A percentile compares a stretch with the other conserved stretches of the same genome.
phyloP scores from a whole-genome alignment of 2,113 vertebrate species.

The Scophthalmus maximus region DNA sequence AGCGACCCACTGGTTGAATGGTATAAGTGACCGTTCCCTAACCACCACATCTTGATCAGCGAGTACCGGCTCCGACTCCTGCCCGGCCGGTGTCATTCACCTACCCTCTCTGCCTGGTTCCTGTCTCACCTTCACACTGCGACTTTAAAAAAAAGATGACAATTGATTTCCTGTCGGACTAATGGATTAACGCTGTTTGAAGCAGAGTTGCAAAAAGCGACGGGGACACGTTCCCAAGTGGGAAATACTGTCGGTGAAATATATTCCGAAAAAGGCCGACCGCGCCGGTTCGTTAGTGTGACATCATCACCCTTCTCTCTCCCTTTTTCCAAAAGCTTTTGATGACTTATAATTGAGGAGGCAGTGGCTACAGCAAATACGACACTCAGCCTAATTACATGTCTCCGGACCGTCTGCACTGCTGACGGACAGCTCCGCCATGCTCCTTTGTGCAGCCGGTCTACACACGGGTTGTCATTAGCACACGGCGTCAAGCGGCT shows the following conservation, averaged over 20 bases:
- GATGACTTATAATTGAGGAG: conserved; percentile 30
- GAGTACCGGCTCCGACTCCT: too few species aligned
- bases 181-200: too few species aligned
- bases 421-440: conserved; percentile 11
- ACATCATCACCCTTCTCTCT: conserved; percentile 2
- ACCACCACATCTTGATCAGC: too few species aligned
- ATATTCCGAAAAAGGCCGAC: background rate
- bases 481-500: conserved; percentile 10
- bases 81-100: too few species aligned
- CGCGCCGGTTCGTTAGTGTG: background rate
- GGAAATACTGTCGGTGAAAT: background rate
- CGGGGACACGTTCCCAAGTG: too few species aligned
- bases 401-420: background rate
- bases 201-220: too few species aligned
- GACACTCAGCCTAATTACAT: conserved; percentile 35
- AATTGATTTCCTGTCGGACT: too few species aligned
- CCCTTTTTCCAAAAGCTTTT: conserved; percentile 27
- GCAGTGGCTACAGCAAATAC: background rate
- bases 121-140: too few species aligned
- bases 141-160: too few species aligned
- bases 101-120: too few species aligned
- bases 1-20: too few species aligned
- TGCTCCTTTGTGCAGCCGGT: conserved; percentile 16
- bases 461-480: conserved; percentile 15
- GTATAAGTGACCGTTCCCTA: too few species aligned